Evolutionary conservation across 2,888 invertebrate genomes (phyloP), one percentile per base, ranked within the genome.

Genomic region (Leuctra nigra): DNA sequence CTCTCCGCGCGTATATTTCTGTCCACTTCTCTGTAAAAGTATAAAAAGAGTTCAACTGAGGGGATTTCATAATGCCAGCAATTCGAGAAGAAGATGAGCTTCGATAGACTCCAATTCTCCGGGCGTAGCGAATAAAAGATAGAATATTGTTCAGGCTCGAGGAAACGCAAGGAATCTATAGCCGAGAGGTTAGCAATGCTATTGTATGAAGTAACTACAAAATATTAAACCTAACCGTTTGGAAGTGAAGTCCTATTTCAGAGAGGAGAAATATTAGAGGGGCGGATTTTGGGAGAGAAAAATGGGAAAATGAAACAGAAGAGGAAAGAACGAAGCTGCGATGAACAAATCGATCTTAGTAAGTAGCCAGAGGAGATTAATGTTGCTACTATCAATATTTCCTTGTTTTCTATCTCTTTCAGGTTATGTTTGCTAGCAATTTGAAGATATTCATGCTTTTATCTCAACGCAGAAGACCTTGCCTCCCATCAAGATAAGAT

Each of bases 31-130:
- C 16, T 20, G 23, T 7, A 44, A 39, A 39, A 39, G 39, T 39
- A 20, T 39, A 39, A 39, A 39, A 44, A 44, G 44, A 44, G 44
- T 44, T 16, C 44, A 44, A 20, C 23, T n/a, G 44, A 44, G 44
- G 44, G 44, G 23, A 44, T 29, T 7, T 29, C 29, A 29, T 29
- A 11, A 29, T 29, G 11, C 44, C n/a, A 44, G 44, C 44, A 44
- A 44, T 44, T 44, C 44, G 22, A 23, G 22, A 44, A 44, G 44
- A 29, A 48, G 29, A 48, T 25, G 33, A 35, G 35, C 50, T 35
- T 50, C 33, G 50, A 50, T 50, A 35, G 50, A 50, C 50, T 50
- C 33, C 50, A 29, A 50, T 50, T 50, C 50, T 35, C 50, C 7
- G 50, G 33, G 50, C 50, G 50, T 29, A 35, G 33, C 50, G 35